phyloP scores from a whole-genome alignment of 2,797 vertebrate species.

The Dipus sagitta region DNA sequence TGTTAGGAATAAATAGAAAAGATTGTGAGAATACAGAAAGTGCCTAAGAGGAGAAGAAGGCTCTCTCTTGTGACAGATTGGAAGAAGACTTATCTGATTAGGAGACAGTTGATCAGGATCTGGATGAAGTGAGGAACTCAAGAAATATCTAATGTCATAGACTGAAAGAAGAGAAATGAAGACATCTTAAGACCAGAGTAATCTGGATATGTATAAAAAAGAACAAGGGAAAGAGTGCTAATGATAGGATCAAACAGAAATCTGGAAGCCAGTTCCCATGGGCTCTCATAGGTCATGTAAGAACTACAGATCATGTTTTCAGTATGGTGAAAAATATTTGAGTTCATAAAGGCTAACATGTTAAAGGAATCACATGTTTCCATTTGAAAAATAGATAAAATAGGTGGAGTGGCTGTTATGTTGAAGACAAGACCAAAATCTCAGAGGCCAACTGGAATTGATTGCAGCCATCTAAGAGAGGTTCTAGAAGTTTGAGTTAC shows the following conservation, averaged over 20 bases:
- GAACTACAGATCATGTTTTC: neutral
- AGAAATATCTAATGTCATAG: neutral
- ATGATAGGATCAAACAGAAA: neutral
- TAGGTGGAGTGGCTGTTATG: neutral
- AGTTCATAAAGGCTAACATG: neutral
- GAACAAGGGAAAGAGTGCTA: neutral
- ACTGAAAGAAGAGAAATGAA: neutral
- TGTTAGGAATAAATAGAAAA: conserved; percentile 25
- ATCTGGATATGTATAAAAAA: neutral
- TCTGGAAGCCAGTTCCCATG: neutral
- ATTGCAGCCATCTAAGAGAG: neutral
- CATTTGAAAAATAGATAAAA: neutral
- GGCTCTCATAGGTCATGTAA: neutral
- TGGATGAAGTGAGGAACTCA: conserved; percentile 11
- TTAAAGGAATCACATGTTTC: conserved; percentile 38
- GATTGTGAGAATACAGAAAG: neutral
- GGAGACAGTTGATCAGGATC: neutral
- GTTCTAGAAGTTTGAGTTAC: neutral
- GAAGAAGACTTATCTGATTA: neutral
- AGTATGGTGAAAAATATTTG: neutral
- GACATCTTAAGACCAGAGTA: neutral
- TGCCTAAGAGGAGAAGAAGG: neutral
- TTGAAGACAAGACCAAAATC: neutral
- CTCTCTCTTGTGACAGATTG: neutral
- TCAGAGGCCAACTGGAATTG: neutral